A percentile compares a stretch with the other conserved stretches of the same genome.
Conservation (phyloP, 2,888 invertebrate species). For the Sphaerophoria rueppellii region DNA sequence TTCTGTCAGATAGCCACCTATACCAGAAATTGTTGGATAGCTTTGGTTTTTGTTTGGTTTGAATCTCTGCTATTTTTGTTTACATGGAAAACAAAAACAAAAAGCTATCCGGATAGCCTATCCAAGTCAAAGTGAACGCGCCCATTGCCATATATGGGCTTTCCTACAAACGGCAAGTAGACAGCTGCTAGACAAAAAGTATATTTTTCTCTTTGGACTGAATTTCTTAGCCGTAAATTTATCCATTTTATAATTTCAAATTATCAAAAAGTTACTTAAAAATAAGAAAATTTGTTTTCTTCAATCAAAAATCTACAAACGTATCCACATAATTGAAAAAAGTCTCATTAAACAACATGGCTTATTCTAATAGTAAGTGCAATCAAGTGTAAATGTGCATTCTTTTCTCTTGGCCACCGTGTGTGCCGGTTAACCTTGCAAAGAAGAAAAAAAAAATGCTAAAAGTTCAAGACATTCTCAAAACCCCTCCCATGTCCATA, state of each 20-base stretch:
- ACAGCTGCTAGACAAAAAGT: conserved; percentile 71
- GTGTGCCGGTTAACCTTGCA: conserved; percentile 56
- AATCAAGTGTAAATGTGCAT: conserved; percentile 41
- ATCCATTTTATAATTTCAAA: conserved; percentile 26
- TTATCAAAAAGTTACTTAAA: conserved; percentile 32
- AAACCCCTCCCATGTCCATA: conserved; percentile 66
- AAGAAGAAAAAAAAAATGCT: conserved; percentile 1
- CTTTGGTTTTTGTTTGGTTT: too few relatives aligned
- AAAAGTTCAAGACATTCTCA: conserved; percentile 20
- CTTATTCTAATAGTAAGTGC: conserved; percentile 73
- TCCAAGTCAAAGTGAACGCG: too few relatives aligned
- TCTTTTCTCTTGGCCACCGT: conserved; percentile 10
- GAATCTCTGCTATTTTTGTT: too few relatives aligned
- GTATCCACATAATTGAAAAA: neutral
- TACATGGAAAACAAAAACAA: too few relatives aligned
- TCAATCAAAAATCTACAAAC: neutral
- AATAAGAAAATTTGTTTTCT: conserved; percentile 2
- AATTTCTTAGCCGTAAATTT: conserved; percentile 47
- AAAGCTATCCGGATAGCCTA: too few relatives aligned
- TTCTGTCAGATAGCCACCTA: too few relatives aligned
- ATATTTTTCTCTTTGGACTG: conserved; percentile 49
- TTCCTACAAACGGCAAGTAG: conserved; percentile 57
- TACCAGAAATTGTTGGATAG: too few relatives aligned
- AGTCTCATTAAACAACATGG: conserved; percentile 41
- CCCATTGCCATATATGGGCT: conserved; percentile 74